Evolutionary conservation across 2,113 vertebrate species (phyloP).

Genomic region (Vulpes lagopus): DNA sequence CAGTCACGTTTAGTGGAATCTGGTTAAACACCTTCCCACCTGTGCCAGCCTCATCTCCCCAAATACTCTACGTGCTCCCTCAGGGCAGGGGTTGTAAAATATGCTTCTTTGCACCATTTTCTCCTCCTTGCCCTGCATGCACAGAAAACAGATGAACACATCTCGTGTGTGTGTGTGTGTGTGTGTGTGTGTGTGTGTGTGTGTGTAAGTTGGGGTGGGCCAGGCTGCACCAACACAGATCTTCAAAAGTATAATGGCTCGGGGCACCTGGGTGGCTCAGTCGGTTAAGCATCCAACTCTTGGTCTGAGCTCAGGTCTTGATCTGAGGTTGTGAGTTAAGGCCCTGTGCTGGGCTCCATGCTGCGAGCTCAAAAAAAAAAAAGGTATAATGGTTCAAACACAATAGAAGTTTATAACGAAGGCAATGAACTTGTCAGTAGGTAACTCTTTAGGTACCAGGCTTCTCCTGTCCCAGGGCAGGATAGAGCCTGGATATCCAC

Average conservation of each 20-base stretch:
- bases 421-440: not conserved
- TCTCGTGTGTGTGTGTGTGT: not conserved
- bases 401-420: not conserved
- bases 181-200: not conserved
- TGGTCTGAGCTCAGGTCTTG: not conserved
- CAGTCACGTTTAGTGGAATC: not conserved
- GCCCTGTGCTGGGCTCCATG: too few species aligned
- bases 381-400: not conserved
- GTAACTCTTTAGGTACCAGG: not conserved
- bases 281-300: not conserved
- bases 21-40: not conserved
- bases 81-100: not conserved
- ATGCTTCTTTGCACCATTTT: not conserved
- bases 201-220: not conserved
- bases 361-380: too few species aligned
- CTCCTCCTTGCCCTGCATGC: not conserved
- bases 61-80: not conserved
- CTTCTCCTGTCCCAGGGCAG: not conserved
- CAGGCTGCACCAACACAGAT: not conserved
- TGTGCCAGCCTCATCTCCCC: not conserved
- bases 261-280: not conserved
- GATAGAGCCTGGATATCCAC: not conserved
- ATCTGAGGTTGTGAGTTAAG: not conserved
- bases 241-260: not conserved
- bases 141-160: not conserved